A percentile compares a stretch with the other conserved stretches of the same genome.
Conservation (phyloP, 37 sponge, comb jelly and placozoan genomes). For the Spongilla lacustris region DNA sequence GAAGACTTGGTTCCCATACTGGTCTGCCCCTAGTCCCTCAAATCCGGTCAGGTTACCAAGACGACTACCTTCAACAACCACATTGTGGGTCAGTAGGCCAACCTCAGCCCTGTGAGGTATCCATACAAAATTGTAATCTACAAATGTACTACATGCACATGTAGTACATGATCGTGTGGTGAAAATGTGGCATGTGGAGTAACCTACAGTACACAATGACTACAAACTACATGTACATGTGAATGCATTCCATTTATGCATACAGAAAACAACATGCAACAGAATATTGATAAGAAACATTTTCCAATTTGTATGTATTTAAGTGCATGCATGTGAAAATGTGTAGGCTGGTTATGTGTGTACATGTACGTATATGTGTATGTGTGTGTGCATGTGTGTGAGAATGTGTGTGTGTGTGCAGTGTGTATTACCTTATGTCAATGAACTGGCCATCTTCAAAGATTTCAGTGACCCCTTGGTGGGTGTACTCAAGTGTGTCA, state of each 20-base stretch:
- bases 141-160: neutral
- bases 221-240: no score
- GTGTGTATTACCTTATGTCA: slow-evolving; percentile 72
- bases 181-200: no score
- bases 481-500: slow-evolving; percentile 51
- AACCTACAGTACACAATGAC: no score
- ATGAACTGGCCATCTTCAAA: slow-evolving; percentile 81
- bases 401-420: neutral
- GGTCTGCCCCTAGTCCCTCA: slow-evolving; percentile 61
- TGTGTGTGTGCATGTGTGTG: no score
- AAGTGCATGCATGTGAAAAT: neutral
- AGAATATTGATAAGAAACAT: no score
- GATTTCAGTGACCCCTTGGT: slow-evolving; percentile 73
- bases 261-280: no score
- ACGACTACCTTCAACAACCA: slow-evolving; percentile 72
- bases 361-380: no score
- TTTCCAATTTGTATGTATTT: neutral
- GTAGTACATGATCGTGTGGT: no score
- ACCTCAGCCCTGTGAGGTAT: slow-evolving; percentile 74
- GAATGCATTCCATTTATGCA: no score
- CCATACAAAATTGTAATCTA: no score
- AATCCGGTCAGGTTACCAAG: slow-evolving; percentile 12
- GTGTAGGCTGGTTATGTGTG: no score
- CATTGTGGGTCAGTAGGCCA: slow-evolving; percentile 85
- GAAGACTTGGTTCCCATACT: slow-evolving; percentile 85